Percentiles rank a stretch among this genome's conserved stretches.
phyloP scores from a whole-genome alignment of 2,797 vertebrate genomes.

The Sparidentex hasta region DNA sequence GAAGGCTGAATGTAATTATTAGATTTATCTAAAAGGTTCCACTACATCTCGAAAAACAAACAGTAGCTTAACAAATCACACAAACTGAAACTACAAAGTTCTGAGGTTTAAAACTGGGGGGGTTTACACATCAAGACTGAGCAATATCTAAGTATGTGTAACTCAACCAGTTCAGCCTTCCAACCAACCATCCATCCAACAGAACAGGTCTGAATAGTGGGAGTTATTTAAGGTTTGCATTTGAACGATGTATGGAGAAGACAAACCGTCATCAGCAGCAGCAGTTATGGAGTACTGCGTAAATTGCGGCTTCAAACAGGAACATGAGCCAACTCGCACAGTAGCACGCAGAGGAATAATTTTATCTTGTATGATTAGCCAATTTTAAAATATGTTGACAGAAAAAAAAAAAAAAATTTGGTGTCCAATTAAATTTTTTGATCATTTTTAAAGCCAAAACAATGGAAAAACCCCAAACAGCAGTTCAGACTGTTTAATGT shows the following conservation, averaged over 20 bases:
- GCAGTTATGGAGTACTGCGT: not conserved
- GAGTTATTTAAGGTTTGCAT: constrained; percentile 2
- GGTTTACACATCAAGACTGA: constrained; percentile 15
- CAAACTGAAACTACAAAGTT: constrained; percentile 40
- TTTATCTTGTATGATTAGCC: not conserved
- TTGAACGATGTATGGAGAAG: not conserved
- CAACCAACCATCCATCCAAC: no score
- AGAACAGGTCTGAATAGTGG: constrained; percentile 27
- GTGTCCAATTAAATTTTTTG: not conserved
- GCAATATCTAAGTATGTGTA: not conserved
- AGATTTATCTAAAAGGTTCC: constrained; percentile 37
- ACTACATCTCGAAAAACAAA: constrained; percentile 53
- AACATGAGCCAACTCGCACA: not conserved
- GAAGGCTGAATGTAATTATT: constrained; percentile 17
- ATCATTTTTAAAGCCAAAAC: not conserved
- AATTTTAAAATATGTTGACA: not conserved
- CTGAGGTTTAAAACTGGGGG: constrained; percentile 18
- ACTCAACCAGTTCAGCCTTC: not conserved
- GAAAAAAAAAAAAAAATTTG: not conserved
- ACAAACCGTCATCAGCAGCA: not conserved
- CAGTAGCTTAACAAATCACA: constrained; percentile 46
- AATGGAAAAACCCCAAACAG: not conserved
- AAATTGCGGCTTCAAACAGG: not conserved
- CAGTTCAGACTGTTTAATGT: not conserved
- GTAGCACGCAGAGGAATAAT: not conserved